Conservation (phyloP, 1,140 invertebrate genomes). For the Diabrotica virgifera region DNA sequence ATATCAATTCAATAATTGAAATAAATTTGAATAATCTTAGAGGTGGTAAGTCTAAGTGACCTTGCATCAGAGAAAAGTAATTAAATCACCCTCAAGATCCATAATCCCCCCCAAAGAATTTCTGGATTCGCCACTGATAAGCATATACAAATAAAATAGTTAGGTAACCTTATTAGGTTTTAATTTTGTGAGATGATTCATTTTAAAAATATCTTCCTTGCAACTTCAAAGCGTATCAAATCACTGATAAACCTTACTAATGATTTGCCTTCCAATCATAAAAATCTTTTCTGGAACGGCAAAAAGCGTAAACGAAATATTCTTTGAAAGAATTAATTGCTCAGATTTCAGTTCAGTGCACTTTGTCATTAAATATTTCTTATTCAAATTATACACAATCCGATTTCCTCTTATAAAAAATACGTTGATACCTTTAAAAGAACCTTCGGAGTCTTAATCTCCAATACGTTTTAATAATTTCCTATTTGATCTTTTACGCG, state of each 20-base stretch:
- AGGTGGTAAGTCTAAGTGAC: no score
- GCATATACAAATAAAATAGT: no score
- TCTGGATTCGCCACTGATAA: no score
- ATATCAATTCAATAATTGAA: no score
- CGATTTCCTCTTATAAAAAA: conserved; percentile 41
- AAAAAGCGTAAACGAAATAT: conserved; percentile 38
- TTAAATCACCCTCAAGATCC: no score
- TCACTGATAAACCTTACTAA: conserved; percentile 47
- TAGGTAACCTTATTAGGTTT: no score
- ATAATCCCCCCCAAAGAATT: no score
- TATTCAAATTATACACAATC: conserved; percentile 43
- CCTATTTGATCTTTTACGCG: conserved; percentile 15
- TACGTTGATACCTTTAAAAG: conserved; percentile 38
- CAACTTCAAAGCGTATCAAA: conserved; percentile 45
- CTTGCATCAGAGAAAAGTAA: no score
- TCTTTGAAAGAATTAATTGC: conserved; percentile 46
- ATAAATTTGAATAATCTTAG: no score
- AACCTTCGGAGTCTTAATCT: conserved; percentile 30
- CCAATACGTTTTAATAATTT: conserved; percentile 37
- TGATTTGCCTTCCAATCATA: conserved; percentile 41
- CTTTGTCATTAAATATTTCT: conserved; percentile 36
- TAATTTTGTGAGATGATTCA: not conserved
- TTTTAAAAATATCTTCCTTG: conserved; percentile 25
- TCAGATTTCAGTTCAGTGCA: conserved; percentile 46
- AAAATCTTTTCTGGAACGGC: conserved; percentile 34